Evolutionary conservation across 2,888 invertebrate genomes (phyloP).

Genomic region (Ptychoptera contaminata): DNA sequence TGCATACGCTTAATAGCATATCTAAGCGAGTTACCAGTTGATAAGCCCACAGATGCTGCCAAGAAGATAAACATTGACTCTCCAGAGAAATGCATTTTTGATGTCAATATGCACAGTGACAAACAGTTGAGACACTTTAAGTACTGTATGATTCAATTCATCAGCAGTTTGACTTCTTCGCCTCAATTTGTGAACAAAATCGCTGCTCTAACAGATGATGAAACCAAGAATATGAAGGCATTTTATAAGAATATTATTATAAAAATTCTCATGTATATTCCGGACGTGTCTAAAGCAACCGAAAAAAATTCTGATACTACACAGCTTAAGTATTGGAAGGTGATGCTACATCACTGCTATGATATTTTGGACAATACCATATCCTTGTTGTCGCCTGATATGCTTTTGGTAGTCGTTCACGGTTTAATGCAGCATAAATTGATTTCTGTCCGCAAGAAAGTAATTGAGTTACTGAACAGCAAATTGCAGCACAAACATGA

Average conservation of each 20-base stretch:
- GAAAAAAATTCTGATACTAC: constrained; percentile 42
- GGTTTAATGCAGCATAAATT: constrained; percentile 56
- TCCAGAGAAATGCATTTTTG: constrained; percentile 34
- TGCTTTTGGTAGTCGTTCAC: constrained; percentile 65
- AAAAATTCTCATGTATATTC: constrained; percentile 48
- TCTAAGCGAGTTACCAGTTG: constrained; percentile 47
- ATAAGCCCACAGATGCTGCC: constrained; percentile 36
- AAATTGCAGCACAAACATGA: constrained; percentile 56
- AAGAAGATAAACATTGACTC: constrained; percentile 24
- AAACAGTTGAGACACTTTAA: constrained; percentile 74
- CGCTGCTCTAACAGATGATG: constrained; percentile 34
- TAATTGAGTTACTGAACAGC: constrained; percentile 70
- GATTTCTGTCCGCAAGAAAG: constrained; percentile 56
- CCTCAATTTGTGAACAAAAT: constrained; percentile 51
- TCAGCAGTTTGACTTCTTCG: constrained; percentile 51
- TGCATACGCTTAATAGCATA: constrained; percentile 51
- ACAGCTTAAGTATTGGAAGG: constrained; percentile 64
- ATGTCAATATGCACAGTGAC: constrained; percentile 44
- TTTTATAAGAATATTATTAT: constrained; percentile 55
- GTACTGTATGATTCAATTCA: constrained; percentile 59
- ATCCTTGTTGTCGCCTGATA: constrained; percentile 56
- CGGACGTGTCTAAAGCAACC: constrained; percentile 43
- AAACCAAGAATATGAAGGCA: constrained; percentile 37
- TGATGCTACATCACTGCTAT: constrained; percentile 60
- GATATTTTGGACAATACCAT: constrained; percentile 69